Conservation (phyloP, 2,888 invertebrate species). For the Isoperla grammatica region DNA sequence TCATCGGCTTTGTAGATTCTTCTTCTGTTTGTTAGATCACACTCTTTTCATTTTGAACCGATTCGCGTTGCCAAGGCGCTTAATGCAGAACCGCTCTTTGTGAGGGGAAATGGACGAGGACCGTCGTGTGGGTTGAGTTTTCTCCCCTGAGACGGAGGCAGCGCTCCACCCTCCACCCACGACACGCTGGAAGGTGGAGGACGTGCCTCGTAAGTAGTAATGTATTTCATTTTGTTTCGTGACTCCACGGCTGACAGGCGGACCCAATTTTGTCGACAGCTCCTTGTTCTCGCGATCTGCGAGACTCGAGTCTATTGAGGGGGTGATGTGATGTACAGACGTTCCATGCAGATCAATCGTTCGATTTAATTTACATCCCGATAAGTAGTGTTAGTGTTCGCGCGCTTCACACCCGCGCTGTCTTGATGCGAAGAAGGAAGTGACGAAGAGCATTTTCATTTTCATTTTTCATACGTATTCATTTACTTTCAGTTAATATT, state of each 20-base stretch:
- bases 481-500: no score
- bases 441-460: no score
- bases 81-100: background rate
- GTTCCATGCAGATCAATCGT: no score
- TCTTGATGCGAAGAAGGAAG: no score
- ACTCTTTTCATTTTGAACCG: slow-evolving; percentile 22
- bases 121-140: background rate
- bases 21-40: background rate
- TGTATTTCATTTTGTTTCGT: slow-evolving; percentile 8
- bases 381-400: no score
- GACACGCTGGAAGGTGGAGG: background rate
- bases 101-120: slow-evolving; percentile 1
- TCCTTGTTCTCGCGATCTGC: background rate
- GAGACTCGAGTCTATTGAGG: no score
- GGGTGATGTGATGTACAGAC: no score
- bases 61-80: slow-evolving; percentile 25
- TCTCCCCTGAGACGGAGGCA: background rate
- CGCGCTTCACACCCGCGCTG: no score
- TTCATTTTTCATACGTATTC: no score
- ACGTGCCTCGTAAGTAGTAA: background rate
- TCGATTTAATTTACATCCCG: no score
- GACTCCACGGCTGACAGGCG: background rate
- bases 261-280: background rate
- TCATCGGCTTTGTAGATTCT: no score
- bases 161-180: background rate